Conservation (phyloP, 2,797 vertebrate species). For the Falco concolor region DNA sequence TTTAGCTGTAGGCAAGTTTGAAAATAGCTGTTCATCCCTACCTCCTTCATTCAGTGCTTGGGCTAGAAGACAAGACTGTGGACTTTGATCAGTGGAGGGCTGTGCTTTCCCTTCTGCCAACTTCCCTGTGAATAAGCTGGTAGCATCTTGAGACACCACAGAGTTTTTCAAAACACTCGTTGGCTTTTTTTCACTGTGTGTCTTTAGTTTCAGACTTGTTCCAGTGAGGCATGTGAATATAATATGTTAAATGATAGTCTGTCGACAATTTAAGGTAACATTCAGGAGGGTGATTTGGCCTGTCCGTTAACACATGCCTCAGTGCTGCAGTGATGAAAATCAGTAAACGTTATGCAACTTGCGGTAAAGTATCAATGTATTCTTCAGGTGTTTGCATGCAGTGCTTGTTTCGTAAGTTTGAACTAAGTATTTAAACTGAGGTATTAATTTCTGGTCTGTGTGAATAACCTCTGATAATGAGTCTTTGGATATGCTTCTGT, state of each 20-base stretch:
- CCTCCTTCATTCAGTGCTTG: not conserved
- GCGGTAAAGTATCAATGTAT: not conserved
- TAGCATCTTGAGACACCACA: not conserved
- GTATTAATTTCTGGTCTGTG: not conserved
- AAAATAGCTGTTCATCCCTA: not conserved
- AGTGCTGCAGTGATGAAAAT: not conserved
- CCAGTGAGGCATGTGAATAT: not conserved
- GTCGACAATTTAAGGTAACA: not conserved
- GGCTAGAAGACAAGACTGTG: not conserved
- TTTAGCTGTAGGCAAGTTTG: not conserved
- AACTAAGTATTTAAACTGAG: not conserved
- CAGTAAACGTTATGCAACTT: not conserved
- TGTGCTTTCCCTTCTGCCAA: not conserved
- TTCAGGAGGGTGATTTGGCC: not conserved
- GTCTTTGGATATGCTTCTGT: not conserved
- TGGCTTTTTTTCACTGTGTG: not conserved
- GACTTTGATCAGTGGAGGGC: not conserved
- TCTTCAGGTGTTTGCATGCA: not conserved
- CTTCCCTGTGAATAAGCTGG: not conserved
- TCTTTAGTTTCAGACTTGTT: not conserved
- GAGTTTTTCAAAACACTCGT: not conserved
- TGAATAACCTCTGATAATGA: not conserved
- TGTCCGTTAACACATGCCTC: fast-evolving
- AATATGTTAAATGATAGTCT: not conserved
- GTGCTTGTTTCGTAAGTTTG: not conserved